Percentiles rank a stretch among this genome's conserved stretches.
Evolutionary conservation across 2,113 vertebrate species (phyloP).

Genomic region (Sylvietta virens): DNA sequence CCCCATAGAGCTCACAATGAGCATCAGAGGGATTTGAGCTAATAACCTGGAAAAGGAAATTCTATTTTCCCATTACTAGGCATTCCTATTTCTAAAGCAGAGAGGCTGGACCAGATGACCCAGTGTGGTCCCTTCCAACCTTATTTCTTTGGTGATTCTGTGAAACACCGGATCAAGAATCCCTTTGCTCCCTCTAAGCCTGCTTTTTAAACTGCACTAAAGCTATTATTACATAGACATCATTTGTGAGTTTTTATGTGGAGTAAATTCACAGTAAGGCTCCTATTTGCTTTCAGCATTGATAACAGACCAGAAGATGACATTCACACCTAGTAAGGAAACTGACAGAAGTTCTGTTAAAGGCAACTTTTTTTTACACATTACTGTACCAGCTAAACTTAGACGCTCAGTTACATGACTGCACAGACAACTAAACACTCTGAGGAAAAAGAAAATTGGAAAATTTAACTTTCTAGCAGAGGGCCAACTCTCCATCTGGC

Average conservation of each 20-base stretch:
- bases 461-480: background rate
- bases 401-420: background rate
- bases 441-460: background rate
- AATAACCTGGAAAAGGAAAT: background rate
- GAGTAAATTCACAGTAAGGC: background rate
- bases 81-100: background rate
- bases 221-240: background rate
- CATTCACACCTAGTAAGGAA: background rate
- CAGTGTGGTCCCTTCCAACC: background rate
- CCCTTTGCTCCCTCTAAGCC: background rate
- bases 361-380: background rate
- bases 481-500: conserved; percentile 24
- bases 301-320: background rate
- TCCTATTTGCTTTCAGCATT: background rate
- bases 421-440: background rate
- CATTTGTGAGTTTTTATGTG: background rate
- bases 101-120: background rate
- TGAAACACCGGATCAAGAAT: background rate
- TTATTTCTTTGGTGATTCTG: background rate
- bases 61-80: background rate
- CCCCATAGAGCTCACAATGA: background rate
- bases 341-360: background rate
- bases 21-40: background rate
- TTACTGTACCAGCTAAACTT: conserved; percentile 7
- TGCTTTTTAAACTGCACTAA: background rate